Evolutionary conservation across 2,888 invertebrate species (phyloP), one percentile per base, ranked within the genome.

Genomic region (Metacarcinus magister): DNA sequence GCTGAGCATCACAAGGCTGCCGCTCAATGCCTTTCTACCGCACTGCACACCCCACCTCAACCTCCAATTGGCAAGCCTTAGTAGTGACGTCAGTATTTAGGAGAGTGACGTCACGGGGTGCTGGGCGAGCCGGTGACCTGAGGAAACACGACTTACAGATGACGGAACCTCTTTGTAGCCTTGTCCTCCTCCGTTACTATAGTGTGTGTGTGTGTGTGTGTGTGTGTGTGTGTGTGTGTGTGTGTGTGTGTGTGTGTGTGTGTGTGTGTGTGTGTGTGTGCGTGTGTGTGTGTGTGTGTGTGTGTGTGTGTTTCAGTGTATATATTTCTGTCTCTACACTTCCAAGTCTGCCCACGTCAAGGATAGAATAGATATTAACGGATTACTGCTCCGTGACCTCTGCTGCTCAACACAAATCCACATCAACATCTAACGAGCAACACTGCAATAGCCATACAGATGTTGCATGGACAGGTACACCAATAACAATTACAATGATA

Each of bases 181-280:
- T 0, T 54, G 54, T 10, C 16, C 54, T n/a, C n/a, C n/a, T n/a
- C n/a, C n/a, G n/a, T n/a, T n/a, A n/a, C n/a, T n/a, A n/a, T n/a
- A n/a, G 54, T 54, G 54, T 54, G 54, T 54, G 54, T 54, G 67
- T 67, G 10, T 67, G 1, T 67, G 67, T 67, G 19, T 19, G 19
- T 67, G 67, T 67, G n/a, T 67, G n/a, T 67, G n/a, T 67, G 10
- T 67, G 67, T 67, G 67, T 67, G 67, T 67, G 67, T 67, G 67
- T 67, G 67, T 67, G 67, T 67, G 67, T 67, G 67, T 67, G 67
- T 67, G 23, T 67, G 67, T 67, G 67, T 67, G 67, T 67, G 67
- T 67, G 67, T 67, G 54, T 54, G 54, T 54, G 54, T 54, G 54
- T 54, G 54, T 54, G 54, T 54, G 8, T 54, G 48, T 48, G 48